A percentile compares a stretch with the other conserved stretches of the same genome.
These are phyloP conservation scores for Meloidogyne chitwoodi DNA, from an alignment of 1,140 invertebrate species.

Conservation along the genomic window DNA sequence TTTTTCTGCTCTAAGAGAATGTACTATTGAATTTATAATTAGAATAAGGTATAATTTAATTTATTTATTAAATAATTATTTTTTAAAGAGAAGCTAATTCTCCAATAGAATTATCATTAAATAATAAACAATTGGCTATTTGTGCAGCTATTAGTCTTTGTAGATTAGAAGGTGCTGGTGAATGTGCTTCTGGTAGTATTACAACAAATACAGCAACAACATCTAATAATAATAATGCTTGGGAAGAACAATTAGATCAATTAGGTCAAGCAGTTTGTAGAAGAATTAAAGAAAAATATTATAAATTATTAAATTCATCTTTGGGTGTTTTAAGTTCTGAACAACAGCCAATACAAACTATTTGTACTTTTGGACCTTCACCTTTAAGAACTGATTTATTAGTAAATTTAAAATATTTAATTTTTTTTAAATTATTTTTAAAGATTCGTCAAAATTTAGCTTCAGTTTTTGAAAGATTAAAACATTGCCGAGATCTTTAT, in stretches of 20 bases:
- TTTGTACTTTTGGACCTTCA: background rate
- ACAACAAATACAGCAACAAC: background rate
- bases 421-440: no score
- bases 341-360: background rate
- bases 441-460: background rate
- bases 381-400: background rate
- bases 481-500: background rate
- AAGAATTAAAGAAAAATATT: background rate
- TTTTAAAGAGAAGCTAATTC: conserved; percentile 14
- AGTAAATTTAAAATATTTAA: background rate
- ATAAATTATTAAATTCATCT: background rate
- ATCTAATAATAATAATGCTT: background rate
- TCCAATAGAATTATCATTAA: conserved; percentile 1
- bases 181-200: background rate
- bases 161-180: conserved; percentile 21
- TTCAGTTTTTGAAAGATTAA: background rate
- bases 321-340: background rate
- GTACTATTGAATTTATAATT: conserved; percentile 11
- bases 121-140: conserved; percentile 65
- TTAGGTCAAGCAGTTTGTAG: background rate
- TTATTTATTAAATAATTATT: conserved; percentile 13
- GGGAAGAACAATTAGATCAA: background rate
- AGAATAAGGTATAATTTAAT: conserved; percentile 9
- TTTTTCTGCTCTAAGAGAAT: background rate
- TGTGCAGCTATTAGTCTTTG: conserved; percentile 39